Conservation (phyloP, 2,113 vertebrate species). For the Bos taurus region ARS-UCD2.0 NC_037331.1:15866501-15867000, state of each 20-base stretch:
- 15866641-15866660: not conserved
- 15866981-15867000: not conserved
- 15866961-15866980: not conserved
- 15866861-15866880: not conserved
- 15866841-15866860: not conserved
- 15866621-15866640: not conserved
- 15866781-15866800: not conserved
- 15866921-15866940: not conserved
- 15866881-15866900: not conserved
- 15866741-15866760: not conserved
- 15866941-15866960: not conserved
- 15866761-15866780: not conserved
- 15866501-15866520: not conserved
- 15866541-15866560: not conserved
- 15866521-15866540: not conserved
- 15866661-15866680: not conserved
- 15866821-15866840: not conserved
- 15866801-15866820: not conserved
- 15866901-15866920: not conserved
- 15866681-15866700: not conserved
- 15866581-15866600: not conserved
- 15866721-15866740: not conserved
- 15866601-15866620: rapidly evolving
- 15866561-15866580: not conserved
- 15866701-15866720: not conserved